A percentile compares a stretch with the other conserved stretches of the same genome.
Conservation (phyloP, 2,113 vertebrate species). For the Triplophysa dalaica region DNA sequence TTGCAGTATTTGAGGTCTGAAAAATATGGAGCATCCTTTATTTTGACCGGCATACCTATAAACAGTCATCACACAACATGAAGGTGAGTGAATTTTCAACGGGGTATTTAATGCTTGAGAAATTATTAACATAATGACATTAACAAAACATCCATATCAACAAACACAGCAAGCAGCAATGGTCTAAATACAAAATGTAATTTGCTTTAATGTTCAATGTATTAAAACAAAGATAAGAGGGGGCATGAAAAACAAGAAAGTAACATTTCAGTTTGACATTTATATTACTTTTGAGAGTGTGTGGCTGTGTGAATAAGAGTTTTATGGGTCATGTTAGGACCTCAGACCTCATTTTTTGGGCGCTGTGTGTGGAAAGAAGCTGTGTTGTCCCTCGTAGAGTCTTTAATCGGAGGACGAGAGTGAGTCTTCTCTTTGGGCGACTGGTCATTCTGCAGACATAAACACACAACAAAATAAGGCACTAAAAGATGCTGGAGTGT, state of each 20-base stretch:
- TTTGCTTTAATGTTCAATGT: not conserved
- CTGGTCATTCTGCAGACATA: slow-evolving; percentile 79
- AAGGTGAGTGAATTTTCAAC: too few relatives aligned
- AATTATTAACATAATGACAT: slow-evolving; percentile 6
- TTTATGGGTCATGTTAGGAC: slow-evolving; percentile 46
- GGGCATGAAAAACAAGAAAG: slow-evolving; percentile 4
- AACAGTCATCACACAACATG: too few relatives aligned
- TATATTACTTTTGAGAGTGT: slow-evolving; percentile 41
- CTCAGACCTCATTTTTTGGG: slow-evolving; percentile 82
- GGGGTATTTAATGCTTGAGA: slow-evolving; percentile 17
- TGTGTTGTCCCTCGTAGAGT: slow-evolving; percentile 78
- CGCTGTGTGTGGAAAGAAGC: slow-evolving; percentile 79
- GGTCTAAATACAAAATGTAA: not conserved
- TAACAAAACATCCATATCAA: slow-evolving; percentile 44
- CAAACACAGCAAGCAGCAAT: not conserved
- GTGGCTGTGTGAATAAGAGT: slow-evolving; percentile 33
- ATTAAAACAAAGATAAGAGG: not conserved
- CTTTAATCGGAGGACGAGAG: slow-evolving; percentile 80
- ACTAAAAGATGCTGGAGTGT: slow-evolving; percentile 43
- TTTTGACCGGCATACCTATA: too few relatives aligned
- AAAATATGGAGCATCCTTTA: too few relatives aligned
- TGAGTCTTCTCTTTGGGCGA: slow-evolving; percentile 82
- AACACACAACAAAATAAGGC: slow-evolving; percentile 73
- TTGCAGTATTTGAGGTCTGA: too few relatives aligned
- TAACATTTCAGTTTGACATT: slow-evolving; percentile 44